Evolutionary conservation across 2,113 vertebrate genomes (phyloP).

Genomic region (Platichthys stellatus): DNA sequence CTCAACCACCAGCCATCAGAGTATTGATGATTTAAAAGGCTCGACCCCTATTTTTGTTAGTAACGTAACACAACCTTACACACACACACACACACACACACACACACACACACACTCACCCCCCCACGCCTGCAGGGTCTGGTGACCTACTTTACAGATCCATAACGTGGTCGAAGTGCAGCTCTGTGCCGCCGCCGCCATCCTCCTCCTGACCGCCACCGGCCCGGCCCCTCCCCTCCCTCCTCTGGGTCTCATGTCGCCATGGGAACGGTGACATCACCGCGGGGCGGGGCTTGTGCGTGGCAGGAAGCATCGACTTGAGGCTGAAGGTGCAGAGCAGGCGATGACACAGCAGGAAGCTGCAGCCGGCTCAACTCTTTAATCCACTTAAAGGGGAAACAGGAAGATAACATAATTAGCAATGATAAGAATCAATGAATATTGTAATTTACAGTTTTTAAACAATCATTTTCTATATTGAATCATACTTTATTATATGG

Average conservation of each 20-base stretch:
- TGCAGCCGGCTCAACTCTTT: neutral
- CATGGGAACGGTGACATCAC: constrained; percentile 68
- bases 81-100: neutral
- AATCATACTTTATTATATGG: no score
- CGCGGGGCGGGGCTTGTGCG: constrained; percentile 22
- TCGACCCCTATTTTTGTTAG: constrained; percentile 41
- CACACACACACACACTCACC: neutral
- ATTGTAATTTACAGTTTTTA: no score
- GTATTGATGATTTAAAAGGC: constrained; percentile 66
- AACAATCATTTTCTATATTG: no score
- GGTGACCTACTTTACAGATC: constrained; percentile 68
- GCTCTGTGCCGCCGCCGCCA: constrained; percentile 12
- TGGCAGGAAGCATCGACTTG: constrained; percentile 34
- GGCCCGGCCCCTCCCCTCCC: constrained; percentile 7
- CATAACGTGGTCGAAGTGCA: constrained; percentile 53
- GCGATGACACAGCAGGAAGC: neutral
- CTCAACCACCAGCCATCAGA: constrained; percentile 22
- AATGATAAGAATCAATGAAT: neutral
- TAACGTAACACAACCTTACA: neutral
- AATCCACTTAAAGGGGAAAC: neutral
- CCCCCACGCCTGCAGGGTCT: constrained; percentile 26
- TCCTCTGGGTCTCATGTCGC: constrained; percentile 17
- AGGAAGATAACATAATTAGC: neutral
- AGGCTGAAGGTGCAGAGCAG: constrained; percentile 21
- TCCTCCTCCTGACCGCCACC: constrained; percentile 20